Base-by-base conservation (phyloP, 1,140 invertebrate species). In the Zaprionus davidi region DNA sequence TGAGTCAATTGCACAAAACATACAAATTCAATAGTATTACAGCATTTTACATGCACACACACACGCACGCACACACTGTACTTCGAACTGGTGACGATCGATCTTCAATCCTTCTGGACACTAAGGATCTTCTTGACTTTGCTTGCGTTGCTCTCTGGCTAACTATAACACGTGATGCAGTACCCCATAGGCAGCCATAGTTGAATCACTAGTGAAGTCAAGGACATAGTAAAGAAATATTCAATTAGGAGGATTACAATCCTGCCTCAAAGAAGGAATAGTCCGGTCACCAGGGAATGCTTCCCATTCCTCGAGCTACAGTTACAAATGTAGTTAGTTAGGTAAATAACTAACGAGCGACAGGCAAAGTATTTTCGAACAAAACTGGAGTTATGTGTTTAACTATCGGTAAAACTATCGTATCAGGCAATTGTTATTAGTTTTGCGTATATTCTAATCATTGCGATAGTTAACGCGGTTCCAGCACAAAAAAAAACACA, bases 21-120 rank as follows among this genome's bases (percentile, higher is more conserved):
- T 68, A 79, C 70, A 73, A 77, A 77, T 63, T 80, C 17, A 69
- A 80, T 78, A 80, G 78, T 80, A 80, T 80, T 80, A 80, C 64
- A 58, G 62, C 51, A 44, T 62, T 75, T 51, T 41, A 78, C 41
- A 56, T 36, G 5, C 26, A 70, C 26, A 46, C 26, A 59, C 20
- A 46, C 41, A 71, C n/a, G n/a, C 49, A 44, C 36, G 36, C 22
- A 57, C 22, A 34, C 36, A 24, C 46, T 51, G 46, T 51, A 13
- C 17, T 51, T 12, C 46, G 46, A 20, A 51, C 11, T 12, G 46
- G 46, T 51, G 20, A 13, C 20, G 3, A 34, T 34, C 9, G 31
- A 9, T 34, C n/a, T 2, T 2, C 1, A 7, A 46, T 46, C 2
- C n/a, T n/a, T n/a, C n/a, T n/a, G 41, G 3, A n/a, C 1, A 17